Evolutionary conservation across 1,140 invertebrate species (phyloP), one percentile per base, ranked within the genome.

Genomic region (Procambarus virginalis): DNA sequence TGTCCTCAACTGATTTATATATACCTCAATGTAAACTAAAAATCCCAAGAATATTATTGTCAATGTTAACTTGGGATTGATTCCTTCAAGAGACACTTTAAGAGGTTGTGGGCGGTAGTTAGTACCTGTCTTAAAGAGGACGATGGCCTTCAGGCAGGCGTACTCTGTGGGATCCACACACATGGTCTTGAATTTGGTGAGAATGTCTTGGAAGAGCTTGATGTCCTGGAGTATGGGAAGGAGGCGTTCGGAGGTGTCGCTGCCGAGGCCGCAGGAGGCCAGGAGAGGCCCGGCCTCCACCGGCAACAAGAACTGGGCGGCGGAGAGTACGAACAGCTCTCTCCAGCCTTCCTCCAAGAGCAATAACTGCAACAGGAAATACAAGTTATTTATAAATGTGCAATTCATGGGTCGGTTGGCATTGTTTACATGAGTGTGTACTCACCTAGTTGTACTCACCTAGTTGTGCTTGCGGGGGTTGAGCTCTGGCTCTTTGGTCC

Each of bases 271-370:
- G 1, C 93, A 93, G 20, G 94, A 92, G 86, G 93, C 94, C 1
- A 97, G 92, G 4, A 97, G 94, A 10, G 96, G 94, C 2, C 94
- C 94, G 6, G 97, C 94, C 91, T 98, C 97, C 46, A 98, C 93
- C 0, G 96, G 96, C 58, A 98, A 96, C 3, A 97, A 95, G 93
- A 97, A 97, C 93, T 99, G 98, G 0, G 97, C 96, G 0, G 97
- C 96, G 0, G 97, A 97, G n/a, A 99, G 94, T 0, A 99, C 95
- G 93, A 99, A 99, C 17, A 99, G 94, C 93, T 99, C 98, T 87
- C 96, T 95, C 98, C 98, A 99, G 0, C 97, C 97, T 91, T 98
- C 96, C 93, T 98, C 97, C 55, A 99, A 93, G 0, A 99, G 94
- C 0, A 96, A 93, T 14, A 97, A 93, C 94, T 95, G 91, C 51